Evolutionary conservation across 2,113 vertebrate genomes (phyloP), one percentile per base, ranked within the genome.

Genomic region (Rostratula benghalensis): DNA sequence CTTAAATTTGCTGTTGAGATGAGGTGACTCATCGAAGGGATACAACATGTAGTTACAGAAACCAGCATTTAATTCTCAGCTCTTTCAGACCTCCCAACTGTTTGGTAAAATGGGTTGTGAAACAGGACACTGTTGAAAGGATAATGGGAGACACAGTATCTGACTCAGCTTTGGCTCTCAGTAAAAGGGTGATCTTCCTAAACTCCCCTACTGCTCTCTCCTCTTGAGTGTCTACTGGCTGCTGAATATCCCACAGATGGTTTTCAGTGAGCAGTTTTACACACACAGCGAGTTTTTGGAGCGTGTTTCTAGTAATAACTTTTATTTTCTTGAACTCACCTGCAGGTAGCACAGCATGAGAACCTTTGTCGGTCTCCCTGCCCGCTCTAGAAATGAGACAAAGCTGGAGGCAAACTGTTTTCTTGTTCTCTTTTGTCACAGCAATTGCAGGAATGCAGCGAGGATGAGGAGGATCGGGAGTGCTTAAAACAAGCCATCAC

Each of bases 401-500:
- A 2, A 35, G 11, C 19, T 75, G 50, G 88, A 67, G 43, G 25
- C 14, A 54, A 85, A 59, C 2, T 25, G 13, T 83, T 54, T 54
- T 30, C 51, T 54, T 30, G 53, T 54, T 54, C 35, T 89, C 0
- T 91, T 92, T 10, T 95, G 53, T 97, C 24, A 20, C 97, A 99
- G 99, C 99, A 99, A 98, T 95, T 99, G 96, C 99, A 99, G 98
- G 99, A 99, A 50, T 98, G 98, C 95, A 99, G 99, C 69, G 93
- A 99, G 95, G 99, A 99, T 45, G 98, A 99, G 83, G 99, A 99
- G 70, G 99, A 99, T 92, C 95, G 98, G 92, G 99, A 99, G 93
- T 99, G 99, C 97, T 97, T 99, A 74, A 99, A 99, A 43, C 99
- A 99, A 97, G 99, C 99, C 83, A 99, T 99, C 83, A 99, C 99